Evolutionary conservation across 2,888 invertebrate genomes (phyloP).

Genomic region (Bhutanitis thaidina): DNA sequence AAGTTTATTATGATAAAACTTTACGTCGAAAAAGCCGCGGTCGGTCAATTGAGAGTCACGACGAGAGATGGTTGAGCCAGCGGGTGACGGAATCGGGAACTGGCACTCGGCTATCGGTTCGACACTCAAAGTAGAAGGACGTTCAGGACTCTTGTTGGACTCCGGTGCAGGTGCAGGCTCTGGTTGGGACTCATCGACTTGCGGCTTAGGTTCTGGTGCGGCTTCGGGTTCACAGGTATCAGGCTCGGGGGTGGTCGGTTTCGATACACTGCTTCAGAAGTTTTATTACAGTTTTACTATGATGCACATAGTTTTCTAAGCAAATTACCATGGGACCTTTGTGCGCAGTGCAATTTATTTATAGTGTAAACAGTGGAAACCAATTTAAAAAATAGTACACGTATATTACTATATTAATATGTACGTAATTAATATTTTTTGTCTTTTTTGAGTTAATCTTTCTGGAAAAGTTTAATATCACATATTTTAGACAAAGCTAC

Average conservation of each 20-base stretch:
- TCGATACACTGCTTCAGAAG: constrained; percentile 22
- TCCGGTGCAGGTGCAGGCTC: constrained; percentile 1
- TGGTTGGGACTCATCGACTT: constrained; percentile 2
- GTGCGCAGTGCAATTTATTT: too few relatives aligned
- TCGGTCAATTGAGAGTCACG: constrained; percentile 77
- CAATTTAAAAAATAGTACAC: too few relatives aligned
- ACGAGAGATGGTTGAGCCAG: constrained; percentile 33
- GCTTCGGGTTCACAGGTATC: not conserved
- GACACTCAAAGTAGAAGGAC: constrained; percentile 36
- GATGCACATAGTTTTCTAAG: too few relatives aligned
- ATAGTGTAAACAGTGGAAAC: too few relatives aligned
- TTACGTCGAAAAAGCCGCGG: constrained; percentile 86
- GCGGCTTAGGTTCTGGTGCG: not conserved
- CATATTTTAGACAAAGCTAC: too few relatives aligned
- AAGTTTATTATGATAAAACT: constrained; percentile 88
- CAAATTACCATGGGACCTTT: too few relatives aligned
- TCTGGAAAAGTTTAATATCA: too few relatives aligned
- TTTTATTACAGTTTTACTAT: not conserved
- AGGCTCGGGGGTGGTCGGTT: constrained; percentile 9
- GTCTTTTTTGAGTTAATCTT: too few relatives aligned
- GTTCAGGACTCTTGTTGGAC: constrained; percentile 26
- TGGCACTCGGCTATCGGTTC: constrained; percentile 24
- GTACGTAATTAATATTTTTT: too few relatives aligned
- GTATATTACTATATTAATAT: too few relatives aligned
- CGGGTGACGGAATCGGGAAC: constrained; percentile 28